Conservation (phyloP, 2,888 invertebrate species). For the Epirrhoe tristata region DNA sequence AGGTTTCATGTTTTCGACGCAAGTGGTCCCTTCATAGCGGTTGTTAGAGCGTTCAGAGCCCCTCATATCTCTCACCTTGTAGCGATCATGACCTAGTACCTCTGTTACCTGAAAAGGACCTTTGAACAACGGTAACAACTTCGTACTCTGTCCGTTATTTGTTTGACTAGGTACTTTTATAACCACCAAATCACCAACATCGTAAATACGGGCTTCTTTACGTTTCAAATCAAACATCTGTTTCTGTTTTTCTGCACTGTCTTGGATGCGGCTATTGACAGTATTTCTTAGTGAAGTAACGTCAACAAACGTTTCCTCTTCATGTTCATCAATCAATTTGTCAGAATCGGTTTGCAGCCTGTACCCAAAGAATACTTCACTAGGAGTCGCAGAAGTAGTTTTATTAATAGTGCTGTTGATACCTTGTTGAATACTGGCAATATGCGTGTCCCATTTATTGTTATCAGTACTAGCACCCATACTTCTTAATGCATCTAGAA, state of each 20-base stretch:
- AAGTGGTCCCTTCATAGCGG: not conserved
- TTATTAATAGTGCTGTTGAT: conserved; percentile 8
- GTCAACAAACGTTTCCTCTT: not conserved
- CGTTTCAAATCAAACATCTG: not conserved
- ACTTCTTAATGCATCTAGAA: not conserved
- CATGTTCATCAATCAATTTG: not conserved
- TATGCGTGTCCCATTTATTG: conserved; percentile 1
- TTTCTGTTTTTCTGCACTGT: not conserved
- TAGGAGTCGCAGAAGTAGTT: conserved; percentile 5
- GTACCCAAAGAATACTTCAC: conserved; percentile 6
- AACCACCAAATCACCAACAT: not conserved
- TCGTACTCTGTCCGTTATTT: not conserved
- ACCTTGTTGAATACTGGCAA: conserved; percentile 1
- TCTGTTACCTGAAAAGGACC: not conserved
- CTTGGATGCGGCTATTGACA: not conserved
- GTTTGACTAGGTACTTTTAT: not conserved
- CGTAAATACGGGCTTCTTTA: not conserved
- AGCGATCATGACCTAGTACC: not conserved
- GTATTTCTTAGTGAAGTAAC: not conserved
- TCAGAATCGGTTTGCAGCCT: not conserved
- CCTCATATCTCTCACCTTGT: not conserved
- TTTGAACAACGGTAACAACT: not conserved
- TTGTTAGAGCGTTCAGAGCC: not conserved
- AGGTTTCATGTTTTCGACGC: not conserved
- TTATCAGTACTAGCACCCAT: not conserved